These are phyloP conservation scores for Tetragonisca angustula DNA, from an alignment of 2,888 invertebrate species.

Conservation along the genomic window DNA sequence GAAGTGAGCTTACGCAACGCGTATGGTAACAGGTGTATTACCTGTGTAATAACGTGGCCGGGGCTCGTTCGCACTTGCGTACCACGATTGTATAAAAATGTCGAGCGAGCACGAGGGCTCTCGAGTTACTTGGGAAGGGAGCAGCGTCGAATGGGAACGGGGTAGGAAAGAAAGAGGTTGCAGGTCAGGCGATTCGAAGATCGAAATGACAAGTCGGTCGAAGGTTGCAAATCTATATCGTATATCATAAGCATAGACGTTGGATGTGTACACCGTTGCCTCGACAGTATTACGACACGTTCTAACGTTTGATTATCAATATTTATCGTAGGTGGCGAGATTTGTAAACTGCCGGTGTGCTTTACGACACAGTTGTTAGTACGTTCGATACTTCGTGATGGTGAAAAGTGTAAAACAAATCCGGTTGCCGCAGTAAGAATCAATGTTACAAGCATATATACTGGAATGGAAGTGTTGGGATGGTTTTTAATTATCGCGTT, in stretches of 20 bases:
- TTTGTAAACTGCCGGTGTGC: no score
- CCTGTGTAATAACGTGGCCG: conserved; percentile 70
- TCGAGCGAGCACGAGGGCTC: conserved; percentile 1
- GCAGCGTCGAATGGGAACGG: not conserved
- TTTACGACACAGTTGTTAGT: no score
- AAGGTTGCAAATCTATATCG: not conserved
- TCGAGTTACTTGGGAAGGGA: not conserved
- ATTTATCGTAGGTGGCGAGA: no score
- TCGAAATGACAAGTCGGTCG: not conserved
- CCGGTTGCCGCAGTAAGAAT: no score
- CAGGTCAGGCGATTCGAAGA: not conserved
- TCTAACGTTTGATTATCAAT: no score
- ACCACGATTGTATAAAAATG: conserved; percentile 33
- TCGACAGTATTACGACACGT: no score
- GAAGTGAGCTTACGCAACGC: conserved; percentile 71
- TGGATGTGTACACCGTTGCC: no score
- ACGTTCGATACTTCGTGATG: no score
- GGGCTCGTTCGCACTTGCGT: conserved; percentile 57
- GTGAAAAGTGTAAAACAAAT: no score
- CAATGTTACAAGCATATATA: no score
- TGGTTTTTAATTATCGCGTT: no score
- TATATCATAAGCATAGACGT: not conserved
- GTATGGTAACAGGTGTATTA: conserved; percentile 76
- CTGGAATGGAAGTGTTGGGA: no score
- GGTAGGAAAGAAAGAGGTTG: not conserved